These are phyloP conservation scores for Muntiacus muntjak DNA, from an alignment of 2,113 vertebrate species.

Conservation along the genomic window DNA sequence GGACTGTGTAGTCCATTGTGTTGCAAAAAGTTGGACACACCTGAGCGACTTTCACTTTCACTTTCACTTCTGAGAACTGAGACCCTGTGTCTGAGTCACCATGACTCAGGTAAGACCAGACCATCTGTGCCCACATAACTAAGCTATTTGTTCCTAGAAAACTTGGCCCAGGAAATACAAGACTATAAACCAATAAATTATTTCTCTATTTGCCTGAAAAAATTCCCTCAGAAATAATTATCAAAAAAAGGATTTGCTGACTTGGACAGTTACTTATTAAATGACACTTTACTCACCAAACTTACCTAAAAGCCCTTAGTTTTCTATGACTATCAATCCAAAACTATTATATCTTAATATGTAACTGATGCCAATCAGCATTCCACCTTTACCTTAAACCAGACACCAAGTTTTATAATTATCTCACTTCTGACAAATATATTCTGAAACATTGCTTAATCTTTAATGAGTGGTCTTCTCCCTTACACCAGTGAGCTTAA, in stretches of 20 bases:
- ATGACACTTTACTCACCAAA: not conserved
- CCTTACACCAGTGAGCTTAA: not conserved
- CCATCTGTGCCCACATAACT: not conserved
- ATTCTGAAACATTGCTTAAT: not conserved
- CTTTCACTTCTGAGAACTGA: not conserved
- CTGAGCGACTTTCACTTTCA: not conserved
- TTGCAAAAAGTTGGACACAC: accelerated
- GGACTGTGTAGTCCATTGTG: not conserved
- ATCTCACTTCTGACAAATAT: not conserved
- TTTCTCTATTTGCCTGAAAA: not conserved
- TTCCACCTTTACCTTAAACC: not conserved
- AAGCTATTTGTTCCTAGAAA: not conserved
- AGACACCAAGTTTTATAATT: not conserved
- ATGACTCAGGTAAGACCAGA: not conserved
- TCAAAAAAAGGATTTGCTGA: not conserved
- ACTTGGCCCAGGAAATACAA: not conserved
- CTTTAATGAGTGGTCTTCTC: not conserved
- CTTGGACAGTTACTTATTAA: not conserved
- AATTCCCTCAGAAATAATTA: not conserved
- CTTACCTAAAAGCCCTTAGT: not conserved
- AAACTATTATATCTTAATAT: not conserved
- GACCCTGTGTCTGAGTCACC: not conserved
- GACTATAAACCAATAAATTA: not conserved
- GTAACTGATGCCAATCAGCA: not conserved
- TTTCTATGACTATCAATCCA: not conserved